Evolutionary conservation across 2,797 vertebrate species (phyloP), one percentile per base, ranked within the genome.

Genomic region (Enteromius anoplus): DNA sequence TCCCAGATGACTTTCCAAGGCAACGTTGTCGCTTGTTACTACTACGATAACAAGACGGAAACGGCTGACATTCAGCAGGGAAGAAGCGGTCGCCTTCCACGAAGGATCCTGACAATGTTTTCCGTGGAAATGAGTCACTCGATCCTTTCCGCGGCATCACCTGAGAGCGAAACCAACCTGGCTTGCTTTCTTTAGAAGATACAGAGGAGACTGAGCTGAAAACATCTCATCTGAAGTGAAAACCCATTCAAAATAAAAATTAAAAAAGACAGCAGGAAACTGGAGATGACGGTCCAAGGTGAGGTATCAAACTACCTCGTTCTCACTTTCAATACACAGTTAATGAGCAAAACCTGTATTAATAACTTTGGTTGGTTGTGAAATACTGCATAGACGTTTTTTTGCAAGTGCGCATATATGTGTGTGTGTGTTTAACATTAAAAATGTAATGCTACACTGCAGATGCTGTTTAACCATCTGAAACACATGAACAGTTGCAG

Each of bases 31-130:
- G 53, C 81, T 80, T 86, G 84, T 81, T 83, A 89, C 85, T 85
- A 85, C 80, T 70, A 82, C 86, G 84, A 86, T 75, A 71, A 88
- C 82, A 87, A 87, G 88, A 87, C 86, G 87, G 69, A 85, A 86
- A 91, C 80, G 86, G 89, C 89, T 87, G 70, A 83, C 85, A 85
- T 92, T 93, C 92, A 94, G 93, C 90, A 93, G 92, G 92, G 93
- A 91, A 89, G 75, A 89, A 42, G 88, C 42, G 42, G 82, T 84
- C 65, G 71, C 91, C 89, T 91, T 91, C 89, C 87, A 88, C 91
- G 89, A 91, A 91, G 86, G 84, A 77, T 85, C 86, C 83, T 85
- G 70, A 92, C 19, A 26, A 55, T 75, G 71, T 65, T 86, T 87
- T 93, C 93, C 90, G 89, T 92, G 89, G 88, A 93, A 94, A 93